phyloP scores from a whole-genome alignment of 2,797 vertebrate species.

The Kryptolebias ocellatus region DNA sequence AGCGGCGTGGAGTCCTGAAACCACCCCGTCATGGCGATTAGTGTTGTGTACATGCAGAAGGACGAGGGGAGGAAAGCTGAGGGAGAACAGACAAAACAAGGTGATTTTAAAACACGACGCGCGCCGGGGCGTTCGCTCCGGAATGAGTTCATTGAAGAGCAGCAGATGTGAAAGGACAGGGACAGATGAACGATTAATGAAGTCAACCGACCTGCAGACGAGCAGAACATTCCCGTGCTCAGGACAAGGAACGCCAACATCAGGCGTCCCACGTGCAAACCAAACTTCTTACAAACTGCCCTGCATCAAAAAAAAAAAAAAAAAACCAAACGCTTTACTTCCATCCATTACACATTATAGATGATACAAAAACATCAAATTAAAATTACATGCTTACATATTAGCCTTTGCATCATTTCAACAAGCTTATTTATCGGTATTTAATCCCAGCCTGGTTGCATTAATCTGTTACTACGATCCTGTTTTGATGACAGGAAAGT shows the following conservation, averaged over 20 bases:
- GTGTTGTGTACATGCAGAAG: constrained; percentile 96
- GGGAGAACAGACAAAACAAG: constrained; percentile 10
- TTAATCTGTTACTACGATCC: neutral
- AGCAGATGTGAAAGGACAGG: neutral
- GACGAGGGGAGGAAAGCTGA: constrained; percentile 95
- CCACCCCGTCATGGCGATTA: constrained; percentile 97
- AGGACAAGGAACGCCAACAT: constrained; percentile 96
- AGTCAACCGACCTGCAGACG: constrained; percentile 88
- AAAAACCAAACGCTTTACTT: constrained; percentile 7
- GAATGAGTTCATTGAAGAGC: neutral
- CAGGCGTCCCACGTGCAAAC: constrained; percentile 93
- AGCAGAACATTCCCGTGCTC: constrained; percentile 97
- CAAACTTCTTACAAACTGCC: constrained; percentile 98
- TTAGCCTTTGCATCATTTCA: neutral
- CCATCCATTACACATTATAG: neutral
- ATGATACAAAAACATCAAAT: neutral
- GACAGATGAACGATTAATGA: neutral
- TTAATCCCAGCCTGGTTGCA: neutral
- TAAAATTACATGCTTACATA: neutral
- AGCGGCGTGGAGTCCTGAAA: constrained; percentile 91
- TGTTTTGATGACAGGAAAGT: neutral
- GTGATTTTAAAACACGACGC: too few relatives aligned
- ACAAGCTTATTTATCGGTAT: neutral
- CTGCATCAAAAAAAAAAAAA: constrained; percentile 71
- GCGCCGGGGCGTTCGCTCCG: too few relatives aligned